Evolutionary conservation across 1,140 invertebrate species (phyloP).

Genomic region (Drosophila pectinifera): DNA sequence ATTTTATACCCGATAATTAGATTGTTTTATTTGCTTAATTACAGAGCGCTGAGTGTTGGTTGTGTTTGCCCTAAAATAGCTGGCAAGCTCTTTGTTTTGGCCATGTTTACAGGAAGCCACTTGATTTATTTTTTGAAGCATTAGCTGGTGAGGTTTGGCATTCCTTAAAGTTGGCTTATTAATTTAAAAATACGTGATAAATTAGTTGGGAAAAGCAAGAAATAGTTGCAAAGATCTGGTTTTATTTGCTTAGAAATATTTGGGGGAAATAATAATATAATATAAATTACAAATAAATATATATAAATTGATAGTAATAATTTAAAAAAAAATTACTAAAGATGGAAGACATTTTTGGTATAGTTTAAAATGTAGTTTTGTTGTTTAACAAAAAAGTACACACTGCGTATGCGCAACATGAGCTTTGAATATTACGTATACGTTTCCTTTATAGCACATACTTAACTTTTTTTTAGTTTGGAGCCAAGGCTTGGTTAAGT

Average conservation of each 20-base stretch:
- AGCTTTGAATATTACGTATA: not conserved
- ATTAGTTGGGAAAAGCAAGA: too few relatives aligned
- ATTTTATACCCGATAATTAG: slow-evolving; percentile 36
- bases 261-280: too few relatives aligned
- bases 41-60: not conserved
- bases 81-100: not conserved
- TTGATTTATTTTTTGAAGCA: not conserved
- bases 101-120: not conserved
- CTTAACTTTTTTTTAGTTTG: too few relatives aligned
- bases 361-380: too few relatives aligned
- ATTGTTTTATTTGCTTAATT: slow-evolving; percentile 3
- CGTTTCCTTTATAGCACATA: not conserved
- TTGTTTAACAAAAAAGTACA: not conserved
- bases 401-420: not conserved
- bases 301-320: too few relatives aligned
- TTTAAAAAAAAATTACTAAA: not conserved
- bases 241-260: too few relatives aligned
- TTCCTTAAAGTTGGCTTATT: too few relatives aligned
- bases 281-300: too few relatives aligned
- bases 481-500: not conserved
- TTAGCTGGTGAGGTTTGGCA: too few relatives aligned
- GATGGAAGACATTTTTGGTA: not conserved
- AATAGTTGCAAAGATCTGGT: too few relatives aligned
- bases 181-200: too few relatives aligned
- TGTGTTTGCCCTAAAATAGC: not conserved